These are phyloP conservation scores for Drosophila nigrodunni DNA, from an alignment of 1,140 invertebrate species.

Conservation along the genomic window DNA sequence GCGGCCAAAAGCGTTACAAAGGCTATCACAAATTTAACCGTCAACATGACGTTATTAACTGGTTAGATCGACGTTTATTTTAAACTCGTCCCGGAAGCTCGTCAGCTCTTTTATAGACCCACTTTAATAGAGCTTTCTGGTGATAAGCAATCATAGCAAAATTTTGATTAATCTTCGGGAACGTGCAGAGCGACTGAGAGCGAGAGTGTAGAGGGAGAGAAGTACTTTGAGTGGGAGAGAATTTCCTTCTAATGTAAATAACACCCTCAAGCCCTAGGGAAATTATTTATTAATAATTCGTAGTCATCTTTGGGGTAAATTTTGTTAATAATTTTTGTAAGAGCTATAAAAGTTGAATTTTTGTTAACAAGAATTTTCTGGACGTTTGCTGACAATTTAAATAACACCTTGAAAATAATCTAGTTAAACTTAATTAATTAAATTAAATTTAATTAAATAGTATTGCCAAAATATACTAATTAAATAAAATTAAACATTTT, in stretches of 20 bases:
- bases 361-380: no score
- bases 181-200: background rate
- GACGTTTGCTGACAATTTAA: background rate
- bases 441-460: no score
- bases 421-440: no score
- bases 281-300: no score
- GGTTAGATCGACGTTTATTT: background rate
- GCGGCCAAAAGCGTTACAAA: slow-evolving; percentile 52
- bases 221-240: slow-evolving; percentile 1
- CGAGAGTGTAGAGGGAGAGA: slow-evolving; percentile 6
- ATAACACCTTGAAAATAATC: background rate
- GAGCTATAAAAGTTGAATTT: no score
- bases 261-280: background rate
- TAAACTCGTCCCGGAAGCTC: slow-evolving; percentile 36
- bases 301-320: no score
- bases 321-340: no score
- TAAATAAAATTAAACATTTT: background rate
- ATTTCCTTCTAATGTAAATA: slow-evolving; percentile 8
- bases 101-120: slow-evolving; percentile 39
- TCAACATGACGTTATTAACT: slow-evolving; percentile 37
- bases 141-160: slow-evolving; percentile 20
- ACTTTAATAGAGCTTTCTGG: slow-evolving; percentile 43
- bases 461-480: background rate
- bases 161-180: background rate
- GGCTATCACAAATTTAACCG: slow-evolving; percentile 27